These are phyloP conservation scores for Cyphomyrus discorhynchus DNA, from an alignment of 2,113 vertebrate genomes.

Conservation along the genomic window DNA sequence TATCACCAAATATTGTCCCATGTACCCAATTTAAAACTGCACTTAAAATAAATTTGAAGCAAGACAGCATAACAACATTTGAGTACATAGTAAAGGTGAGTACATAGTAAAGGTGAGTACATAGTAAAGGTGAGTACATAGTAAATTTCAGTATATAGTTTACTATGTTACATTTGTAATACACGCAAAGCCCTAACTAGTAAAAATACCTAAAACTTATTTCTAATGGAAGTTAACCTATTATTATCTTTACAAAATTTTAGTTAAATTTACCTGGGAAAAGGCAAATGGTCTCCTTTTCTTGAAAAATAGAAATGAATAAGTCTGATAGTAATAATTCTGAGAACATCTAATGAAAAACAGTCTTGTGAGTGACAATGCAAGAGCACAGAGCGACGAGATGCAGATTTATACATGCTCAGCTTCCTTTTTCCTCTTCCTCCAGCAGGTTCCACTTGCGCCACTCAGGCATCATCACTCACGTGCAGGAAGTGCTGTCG, in stretches of 20 bases:
- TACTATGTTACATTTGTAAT: neutral
- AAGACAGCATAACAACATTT: neutral
- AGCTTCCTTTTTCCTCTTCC: neutral
- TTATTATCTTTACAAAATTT: neutral
- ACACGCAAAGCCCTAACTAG: neutral
- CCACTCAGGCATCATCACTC: neutral
- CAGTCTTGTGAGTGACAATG: neutral
- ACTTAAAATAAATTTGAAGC: neutral
- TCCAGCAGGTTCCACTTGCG: neutral
- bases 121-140: neutral
- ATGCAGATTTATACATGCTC: neutral
- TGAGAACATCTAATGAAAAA: neutral
- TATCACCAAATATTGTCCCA: neutral
- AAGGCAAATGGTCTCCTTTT: neutral
- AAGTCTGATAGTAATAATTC: neutral
- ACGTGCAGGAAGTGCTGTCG: neutral
- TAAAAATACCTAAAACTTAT: neutral
- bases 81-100: neutral
- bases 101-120: neutral
- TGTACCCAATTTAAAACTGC: neutral
- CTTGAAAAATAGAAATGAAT: neutral
- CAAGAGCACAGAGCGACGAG: neutral
- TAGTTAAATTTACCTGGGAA: neutral
- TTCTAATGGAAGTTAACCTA: neutral
- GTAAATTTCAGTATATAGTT: neutral